phyloP scores from a whole-genome alignment of 2,113 vertebrate genomes.

The Cyrtonyx montezumae region DNA sequence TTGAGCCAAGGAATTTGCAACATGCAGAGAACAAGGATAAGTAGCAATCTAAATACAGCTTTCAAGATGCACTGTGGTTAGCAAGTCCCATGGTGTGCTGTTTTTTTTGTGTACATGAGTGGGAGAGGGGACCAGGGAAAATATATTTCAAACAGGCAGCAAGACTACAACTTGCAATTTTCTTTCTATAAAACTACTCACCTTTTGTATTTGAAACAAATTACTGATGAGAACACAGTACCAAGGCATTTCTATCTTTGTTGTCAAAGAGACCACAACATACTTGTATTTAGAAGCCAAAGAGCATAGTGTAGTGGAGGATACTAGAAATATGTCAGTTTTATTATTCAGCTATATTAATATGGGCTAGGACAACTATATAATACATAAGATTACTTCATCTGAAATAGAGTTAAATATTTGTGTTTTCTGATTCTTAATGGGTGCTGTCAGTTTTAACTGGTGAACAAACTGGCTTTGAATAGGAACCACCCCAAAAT shows the following conservation, averaged over 20 bases:
- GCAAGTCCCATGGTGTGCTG: rapidly evolving
- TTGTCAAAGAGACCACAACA: background rate
- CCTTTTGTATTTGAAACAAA: background rate
- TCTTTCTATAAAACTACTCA: background rate
- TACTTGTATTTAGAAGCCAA: background rate
- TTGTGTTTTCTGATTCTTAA: background rate
- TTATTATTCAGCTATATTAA: background rate
- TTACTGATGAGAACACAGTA: rapidly evolving
- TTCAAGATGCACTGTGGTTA: background rate
- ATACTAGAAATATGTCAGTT: background rate
- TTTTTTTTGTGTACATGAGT: background rate
- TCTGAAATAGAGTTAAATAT: background rate
- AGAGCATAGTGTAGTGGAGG: background rate
- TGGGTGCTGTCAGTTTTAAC: background rate
- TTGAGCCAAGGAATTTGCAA: conserved; percentile 1
- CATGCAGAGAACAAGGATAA: background rate
- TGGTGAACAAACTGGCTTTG: background rate
- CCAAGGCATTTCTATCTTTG: background rate
- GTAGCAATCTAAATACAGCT: background rate
- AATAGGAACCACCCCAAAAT: background rate
- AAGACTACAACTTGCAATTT: background rate
- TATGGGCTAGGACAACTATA: background rate
- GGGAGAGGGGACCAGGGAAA: background rate
- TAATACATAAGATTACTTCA: background rate
- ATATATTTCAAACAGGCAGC: background rate